These are phyloP conservation scores for Ennomos quercinarius DNA, from an alignment of 2,888 invertebrate genomes.

Conservation along the genomic window DNA sequence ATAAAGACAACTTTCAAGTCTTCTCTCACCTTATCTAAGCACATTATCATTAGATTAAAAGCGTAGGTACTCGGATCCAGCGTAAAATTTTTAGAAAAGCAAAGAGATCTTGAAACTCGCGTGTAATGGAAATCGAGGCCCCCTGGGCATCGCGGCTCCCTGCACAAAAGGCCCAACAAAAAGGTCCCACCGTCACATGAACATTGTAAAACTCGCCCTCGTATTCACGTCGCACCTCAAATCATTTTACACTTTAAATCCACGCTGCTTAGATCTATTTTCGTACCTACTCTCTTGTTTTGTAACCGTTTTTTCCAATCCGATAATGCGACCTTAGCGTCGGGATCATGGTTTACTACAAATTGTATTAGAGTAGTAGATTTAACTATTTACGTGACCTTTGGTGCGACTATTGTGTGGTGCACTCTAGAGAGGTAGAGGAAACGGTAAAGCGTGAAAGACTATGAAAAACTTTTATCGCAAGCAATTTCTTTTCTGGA, in stretches of 20 bases:
- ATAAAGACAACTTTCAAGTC: too few species aligned
- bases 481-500: too few species aligned
- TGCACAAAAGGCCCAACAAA: slow-evolving; percentile 82
- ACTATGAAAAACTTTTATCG: too few species aligned
- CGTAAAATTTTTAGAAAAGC: slow-evolving; percentile 66
- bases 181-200: slow-evolving; percentile 83
- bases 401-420: slow-evolving; percentile 28
- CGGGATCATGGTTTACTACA: slow-evolving; percentile 85
- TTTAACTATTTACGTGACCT: slow-evolving; percentile 79
- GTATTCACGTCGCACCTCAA: slow-evolving; percentile 61
- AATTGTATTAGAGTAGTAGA: slow-evolving; percentile 84
- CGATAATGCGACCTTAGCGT: slow-evolving; percentile 84
- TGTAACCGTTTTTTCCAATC: slow-evolving; percentile 83
- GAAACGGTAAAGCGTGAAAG: neutral
- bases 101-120: slow-evolving; percentile 72
- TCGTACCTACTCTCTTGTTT: slow-evolving; percentile 53
- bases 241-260: slow-evolving; percentile 61
- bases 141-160: slow-evolving; percentile 78
- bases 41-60: slow-evolving; percentile 28
- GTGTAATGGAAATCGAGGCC: slow-evolving; percentile 83
- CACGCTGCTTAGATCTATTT: slow-evolving; percentile 58
- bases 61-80: slow-evolving; percentile 50
- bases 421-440: slow-evolving; percentile 16
- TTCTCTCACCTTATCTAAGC: slow-evolving; percentile 16
- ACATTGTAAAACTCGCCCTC: slow-evolving; percentile 82